Conservation (phyloP, 2,113 vertebrate species). For the Phoenicopterus ruber region DNA sequence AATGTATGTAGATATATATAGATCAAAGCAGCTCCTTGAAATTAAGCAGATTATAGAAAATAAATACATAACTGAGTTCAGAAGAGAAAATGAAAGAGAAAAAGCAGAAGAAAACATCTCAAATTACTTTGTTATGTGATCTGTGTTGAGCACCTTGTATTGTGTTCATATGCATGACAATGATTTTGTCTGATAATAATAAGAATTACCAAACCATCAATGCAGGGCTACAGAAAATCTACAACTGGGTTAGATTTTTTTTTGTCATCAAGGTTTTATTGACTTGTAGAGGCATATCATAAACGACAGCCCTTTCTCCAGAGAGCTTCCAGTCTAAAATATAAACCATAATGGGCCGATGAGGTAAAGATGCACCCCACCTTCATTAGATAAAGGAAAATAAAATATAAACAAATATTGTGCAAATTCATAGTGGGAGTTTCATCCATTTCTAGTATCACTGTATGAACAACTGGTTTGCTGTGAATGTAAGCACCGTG, state of each 20-base stretch:
- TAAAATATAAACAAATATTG: neutral
- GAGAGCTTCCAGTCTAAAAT: neutral
- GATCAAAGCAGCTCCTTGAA: constrained; percentile 48
- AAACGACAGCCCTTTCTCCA: neutral
- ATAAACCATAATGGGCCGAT: neutral
- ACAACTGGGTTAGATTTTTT: neutral
- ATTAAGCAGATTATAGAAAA: constrained; percentile 27
- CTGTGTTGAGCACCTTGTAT: neutral
- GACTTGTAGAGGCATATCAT: neutral
- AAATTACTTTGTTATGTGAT: neutral
- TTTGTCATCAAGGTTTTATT: neutral
- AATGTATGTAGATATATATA: constrained; percentile 1
- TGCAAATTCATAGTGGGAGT: neutral
- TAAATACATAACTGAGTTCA: constrained; percentile 22
- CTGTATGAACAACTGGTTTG: neutral
- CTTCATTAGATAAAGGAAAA: neutral
- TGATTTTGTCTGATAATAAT: neutral
- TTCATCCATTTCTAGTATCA: neutral
- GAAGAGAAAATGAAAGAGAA: constrained; percentile 28
- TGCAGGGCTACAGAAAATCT: neutral
- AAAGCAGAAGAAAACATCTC: constrained; percentile 10
- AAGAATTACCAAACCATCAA: neutral
- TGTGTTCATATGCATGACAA: neutral
- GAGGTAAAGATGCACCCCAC: neutral
- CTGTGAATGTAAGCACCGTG: neutral